These are phyloP conservation scores for Herpetotheres cachinnans DNA, from an alignment of 2,113 vertebrate genomes.

Conservation along the genomic window DNA sequence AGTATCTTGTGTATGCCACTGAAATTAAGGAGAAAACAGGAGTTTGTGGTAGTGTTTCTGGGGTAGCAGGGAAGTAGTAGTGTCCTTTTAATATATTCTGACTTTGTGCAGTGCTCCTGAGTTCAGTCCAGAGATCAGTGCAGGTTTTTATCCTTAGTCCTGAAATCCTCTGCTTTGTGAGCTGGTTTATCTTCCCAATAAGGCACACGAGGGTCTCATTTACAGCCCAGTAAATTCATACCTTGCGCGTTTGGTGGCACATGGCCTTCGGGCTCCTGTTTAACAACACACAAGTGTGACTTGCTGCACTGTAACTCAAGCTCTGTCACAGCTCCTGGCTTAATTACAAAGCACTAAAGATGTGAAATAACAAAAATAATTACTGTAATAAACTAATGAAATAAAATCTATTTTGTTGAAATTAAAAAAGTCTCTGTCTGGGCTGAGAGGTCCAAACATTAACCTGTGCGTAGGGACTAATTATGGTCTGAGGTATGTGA, in stretches of 20 bases:
- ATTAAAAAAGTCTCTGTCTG: neutral
- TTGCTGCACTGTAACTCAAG: neutral
- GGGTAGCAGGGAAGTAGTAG: neutral
- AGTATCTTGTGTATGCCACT: neutral
- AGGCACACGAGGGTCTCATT: conserved; percentile 9
- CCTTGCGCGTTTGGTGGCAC: neutral
- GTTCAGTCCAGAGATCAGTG: neutral
- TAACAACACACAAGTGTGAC: neutral
- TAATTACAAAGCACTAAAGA: conserved; percentile 52
- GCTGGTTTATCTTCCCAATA: conserved; percentile 3
- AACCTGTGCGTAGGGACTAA: neutral
- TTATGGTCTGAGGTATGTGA: neutral
- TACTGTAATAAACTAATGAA: conserved; percentile 18
- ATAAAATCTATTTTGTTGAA: conserved; percentile 14
- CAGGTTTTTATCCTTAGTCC: neutral
- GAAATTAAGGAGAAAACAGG: neutral
- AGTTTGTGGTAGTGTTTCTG: neutral
- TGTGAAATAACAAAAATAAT: conserved; percentile 47
- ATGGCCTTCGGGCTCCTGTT: accelerated
- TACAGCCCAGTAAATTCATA: conserved; percentile 34
- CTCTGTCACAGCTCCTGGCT: neutral
- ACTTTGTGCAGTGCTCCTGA: neutral
- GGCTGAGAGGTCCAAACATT: neutral
- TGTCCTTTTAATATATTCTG: neutral
- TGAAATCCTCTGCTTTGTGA: neutral